Base-by-base conservation (phyloP, 2,797 vertebrate species). In the Brotula barbata region DNA sequence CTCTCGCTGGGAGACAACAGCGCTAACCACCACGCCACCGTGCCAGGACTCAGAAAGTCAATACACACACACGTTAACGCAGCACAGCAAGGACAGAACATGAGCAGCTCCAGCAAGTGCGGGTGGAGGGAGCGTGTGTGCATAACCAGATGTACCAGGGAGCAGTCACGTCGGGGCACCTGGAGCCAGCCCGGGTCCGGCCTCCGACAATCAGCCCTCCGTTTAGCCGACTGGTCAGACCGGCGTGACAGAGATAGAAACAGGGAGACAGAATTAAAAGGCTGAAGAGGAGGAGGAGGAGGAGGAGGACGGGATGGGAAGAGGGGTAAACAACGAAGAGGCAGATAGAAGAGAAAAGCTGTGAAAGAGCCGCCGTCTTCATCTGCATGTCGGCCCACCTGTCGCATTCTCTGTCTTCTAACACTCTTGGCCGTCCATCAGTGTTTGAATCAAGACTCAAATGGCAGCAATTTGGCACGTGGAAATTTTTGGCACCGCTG, bases 91-190 rank as follows among this genome's bases (percentile, higher is more conserved):
- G 59, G 37, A 48, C n/a, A 57, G 48, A 58, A 37, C 39, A 17
- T 22, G 20, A 56, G 40, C 40, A 36, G 28, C 54, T 62, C 58
- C 20, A 48, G 15, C n/a, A 31, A 48, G 28, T n/a, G n/a, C n/a
- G 31, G 33, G 19, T 5, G 22, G 34, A 12, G 25, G 37, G 37
- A 15, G 37, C 15, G 45, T 44, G 31, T 12, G 14, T 6, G 44
- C 20, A 17, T 89, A 89, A 89, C 75, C 66, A 81, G 73, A 76
- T 88, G 84, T 83, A 80, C 84, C 69, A 23, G 31, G 7, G 53
- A 78, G 48, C 47, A 64, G 84, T 85, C 89, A 89, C 87, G 83
- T 69, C 51, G 65, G 71, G 66, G 53, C 41, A 47, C 64, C 63
- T 75, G 58, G 61, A 80, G 19, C 64, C 65, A 53, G 71, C 71